Conservation (phyloP, 64 coral and sea anemone species). For the Actinia equina region DNA sequence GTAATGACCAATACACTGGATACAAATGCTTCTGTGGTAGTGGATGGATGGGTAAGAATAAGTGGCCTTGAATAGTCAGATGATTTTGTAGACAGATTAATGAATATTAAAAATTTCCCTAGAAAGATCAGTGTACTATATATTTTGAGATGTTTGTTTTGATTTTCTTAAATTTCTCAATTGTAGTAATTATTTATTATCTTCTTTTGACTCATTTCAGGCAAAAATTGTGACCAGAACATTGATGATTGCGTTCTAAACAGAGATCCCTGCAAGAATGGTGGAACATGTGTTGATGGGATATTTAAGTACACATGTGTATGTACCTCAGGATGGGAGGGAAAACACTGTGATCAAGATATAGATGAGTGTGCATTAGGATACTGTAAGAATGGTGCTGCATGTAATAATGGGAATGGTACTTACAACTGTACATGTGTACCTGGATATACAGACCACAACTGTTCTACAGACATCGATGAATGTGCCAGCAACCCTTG, state of each 20-base stretch:
- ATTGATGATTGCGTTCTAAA: constrained; percentile 29
- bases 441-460: constrained; percentile 67
- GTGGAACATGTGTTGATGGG: constrained; percentile 44
- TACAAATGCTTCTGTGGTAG: background rate
- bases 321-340: constrained; percentile 59
- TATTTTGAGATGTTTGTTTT: too few species aligned
- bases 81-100: too few species aligned
- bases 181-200: too few species aligned
- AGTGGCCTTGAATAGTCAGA: too few species aligned
- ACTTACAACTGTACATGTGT: constrained; percentile 63
- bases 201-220: constrained; percentile 13
- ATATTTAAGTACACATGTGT: constrained; percentile 26
- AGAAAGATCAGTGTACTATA: too few species aligned
- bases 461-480: constrained; percentile 81
- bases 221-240: constrained; percentile 28
- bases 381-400: constrained; percentile 68
- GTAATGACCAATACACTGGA: background rate
- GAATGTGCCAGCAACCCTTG: constrained; percentile 61
- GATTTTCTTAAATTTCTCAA: too few species aligned
- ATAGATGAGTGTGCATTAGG: constrained; percentile 70
- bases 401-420: constrained; percentile 54
- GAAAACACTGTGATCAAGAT: constrained; percentile 49
- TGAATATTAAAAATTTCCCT: too few species aligned
- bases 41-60: background rate
- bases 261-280: constrained; percentile 55